Conservation (phyloP, 2,797 vertebrate species). For the Eulemur rubriventer region DNA sequence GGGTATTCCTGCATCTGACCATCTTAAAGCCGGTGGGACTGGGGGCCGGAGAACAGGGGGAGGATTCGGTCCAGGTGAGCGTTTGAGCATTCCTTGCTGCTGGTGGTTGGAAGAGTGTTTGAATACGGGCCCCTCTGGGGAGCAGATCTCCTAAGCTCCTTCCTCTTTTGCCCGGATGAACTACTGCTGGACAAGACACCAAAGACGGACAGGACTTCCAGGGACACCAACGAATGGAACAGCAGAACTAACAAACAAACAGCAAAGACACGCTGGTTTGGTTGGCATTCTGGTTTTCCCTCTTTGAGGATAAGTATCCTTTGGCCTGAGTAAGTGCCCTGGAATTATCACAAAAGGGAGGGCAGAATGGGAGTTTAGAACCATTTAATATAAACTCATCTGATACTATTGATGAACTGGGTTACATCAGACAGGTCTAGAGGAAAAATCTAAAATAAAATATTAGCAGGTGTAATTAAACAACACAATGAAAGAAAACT, state of each 20-base stretch:
- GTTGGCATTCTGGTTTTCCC: background rate
- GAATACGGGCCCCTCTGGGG: background rate
- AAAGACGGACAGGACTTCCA: no score
- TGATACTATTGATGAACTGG: background rate
- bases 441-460: background rate
- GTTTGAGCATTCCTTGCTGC: background rate
- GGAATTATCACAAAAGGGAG: background rate
- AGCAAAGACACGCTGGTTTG: background rate
- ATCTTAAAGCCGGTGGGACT: background rate
- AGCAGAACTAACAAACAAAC: background rate
- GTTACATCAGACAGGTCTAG: background rate
- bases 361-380: background rate
- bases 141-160: background rate
- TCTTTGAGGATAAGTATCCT: background rate
- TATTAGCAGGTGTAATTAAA: background rate
- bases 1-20: background rate
- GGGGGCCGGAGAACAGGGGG: background rate
- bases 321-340: background rate
- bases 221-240: background rate
- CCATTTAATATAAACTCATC: background rate
- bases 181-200: background rate
- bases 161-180: background rate
- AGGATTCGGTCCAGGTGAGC: background rate
- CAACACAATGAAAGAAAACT: background rate
- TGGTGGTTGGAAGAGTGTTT: background rate